phyloP scores from a whole-genome alignment of 2,797 vertebrate species.

The Hemibagrus guttatus region DNA sequence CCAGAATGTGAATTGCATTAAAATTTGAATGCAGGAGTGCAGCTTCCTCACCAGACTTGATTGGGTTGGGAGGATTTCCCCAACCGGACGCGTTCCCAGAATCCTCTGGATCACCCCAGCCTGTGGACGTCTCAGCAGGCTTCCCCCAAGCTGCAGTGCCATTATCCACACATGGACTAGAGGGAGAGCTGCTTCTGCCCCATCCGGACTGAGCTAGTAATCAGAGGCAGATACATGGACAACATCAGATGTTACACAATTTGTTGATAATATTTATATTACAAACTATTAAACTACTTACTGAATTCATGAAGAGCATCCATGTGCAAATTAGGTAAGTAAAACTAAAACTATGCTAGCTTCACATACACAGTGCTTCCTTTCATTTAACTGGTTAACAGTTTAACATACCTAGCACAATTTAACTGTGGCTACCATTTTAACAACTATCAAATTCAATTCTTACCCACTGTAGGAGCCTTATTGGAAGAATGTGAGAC shows the following conservation, averaged over 20 bases:
- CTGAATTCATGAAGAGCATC: background rate
- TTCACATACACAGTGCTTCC: background rate
- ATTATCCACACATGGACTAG: constrained; percentile 86
- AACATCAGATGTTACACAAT: background rate
- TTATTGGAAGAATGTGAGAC: constrained; percentile 69
- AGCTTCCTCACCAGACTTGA: constrained; percentile 85
- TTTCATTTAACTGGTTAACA: background rate
- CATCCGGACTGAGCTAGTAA: constrained; percentile 80
- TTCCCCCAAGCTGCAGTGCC: constrained; percentile 95
- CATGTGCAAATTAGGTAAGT: background rate
- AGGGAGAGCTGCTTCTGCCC: constrained; percentile 83
- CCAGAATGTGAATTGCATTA: background rate
- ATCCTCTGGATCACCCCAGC: constrained; percentile 89
- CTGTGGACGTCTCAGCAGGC: constrained; percentile 80
- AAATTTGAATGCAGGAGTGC: background rate
- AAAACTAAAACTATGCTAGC: background rate
- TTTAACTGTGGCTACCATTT: background rate
- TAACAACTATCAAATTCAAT: background rate
- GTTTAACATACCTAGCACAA: background rate
- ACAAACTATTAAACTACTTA: background rate
- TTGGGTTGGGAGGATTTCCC: constrained; percentile 85
- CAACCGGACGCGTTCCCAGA: constrained; percentile 82
- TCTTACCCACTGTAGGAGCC: constrained; percentile 67
- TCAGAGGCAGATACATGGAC: background rate
- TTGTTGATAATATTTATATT: background rate